Conservation (phyloP, 2,888 invertebrate genomes). For the Argyresthia albistria region DNA sequence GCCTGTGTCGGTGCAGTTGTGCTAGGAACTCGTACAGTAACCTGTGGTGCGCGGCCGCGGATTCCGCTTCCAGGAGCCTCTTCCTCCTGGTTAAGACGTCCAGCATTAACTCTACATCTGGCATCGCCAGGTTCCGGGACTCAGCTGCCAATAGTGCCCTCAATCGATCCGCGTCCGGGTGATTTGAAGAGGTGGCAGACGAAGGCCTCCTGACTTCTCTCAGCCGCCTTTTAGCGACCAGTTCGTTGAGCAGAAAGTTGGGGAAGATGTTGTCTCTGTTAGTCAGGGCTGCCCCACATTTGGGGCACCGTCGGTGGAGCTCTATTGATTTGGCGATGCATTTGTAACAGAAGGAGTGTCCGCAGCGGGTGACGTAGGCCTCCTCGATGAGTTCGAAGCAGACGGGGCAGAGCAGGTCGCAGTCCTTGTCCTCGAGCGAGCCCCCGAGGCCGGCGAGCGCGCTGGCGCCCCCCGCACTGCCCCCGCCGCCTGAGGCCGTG, state of each 20-base stretch:
- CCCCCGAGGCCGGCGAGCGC: constrained; percentile 76
- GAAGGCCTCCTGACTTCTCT: constrained; percentile 9
- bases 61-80: constrained; percentile 85
- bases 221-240: constrained; percentile 31
- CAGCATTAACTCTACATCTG: constrained; percentile 87
- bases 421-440: constrained; percentile 77
- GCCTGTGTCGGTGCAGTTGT: constrained; percentile 80
- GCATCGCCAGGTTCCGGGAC: constrained; percentile 79
- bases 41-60: constrained; percentile 83
- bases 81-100: constrained; percentile 85
- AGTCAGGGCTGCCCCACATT: constrained; percentile 82
- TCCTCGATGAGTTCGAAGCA: constrained; percentile 92
- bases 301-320: constrained; percentile 86
- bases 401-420: constrained; percentile 81
- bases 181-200: constrained; percentile 24
- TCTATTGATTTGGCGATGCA: constrained; percentile 91
- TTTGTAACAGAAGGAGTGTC: constrained; percentile 91
- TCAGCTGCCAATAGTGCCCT: constrained; percentile 78
- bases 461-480: constrained; percentile 41
- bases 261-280: constrained; percentile 85
- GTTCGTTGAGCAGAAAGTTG: constrained; percentile 87
- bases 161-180: constrained; percentile 56
- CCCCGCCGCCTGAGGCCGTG: constrained; percentile 39
- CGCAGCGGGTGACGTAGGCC: constrained; percentile 92
- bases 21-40: constrained; percentile 88